phyloP scores from a whole-genome alignment of 1,140 invertebrate species.

The Meloidogyne hapla region DNA sequence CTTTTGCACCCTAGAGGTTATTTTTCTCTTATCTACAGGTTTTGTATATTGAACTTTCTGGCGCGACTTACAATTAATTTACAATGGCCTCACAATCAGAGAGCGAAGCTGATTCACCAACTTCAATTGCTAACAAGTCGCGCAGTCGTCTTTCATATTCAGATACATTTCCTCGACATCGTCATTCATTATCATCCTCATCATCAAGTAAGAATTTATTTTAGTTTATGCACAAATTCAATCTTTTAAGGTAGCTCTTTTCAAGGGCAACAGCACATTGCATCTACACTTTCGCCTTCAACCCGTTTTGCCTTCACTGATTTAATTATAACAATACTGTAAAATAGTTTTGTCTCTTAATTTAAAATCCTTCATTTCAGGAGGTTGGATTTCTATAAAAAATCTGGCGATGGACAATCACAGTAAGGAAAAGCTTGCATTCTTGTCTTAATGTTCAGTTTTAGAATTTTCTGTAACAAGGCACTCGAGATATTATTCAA shows the following conservation, averaged over 20 bases:
- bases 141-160: neutral
- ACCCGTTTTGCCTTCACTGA: slow-evolving; percentile 37
- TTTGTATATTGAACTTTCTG: neutral
- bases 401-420: neutral
- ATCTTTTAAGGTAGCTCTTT: neutral
- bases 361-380: neutral
- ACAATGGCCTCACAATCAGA: neutral
- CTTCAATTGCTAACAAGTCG: neutral
- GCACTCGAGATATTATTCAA: slow-evolving; percentile 51
- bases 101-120: neutral
- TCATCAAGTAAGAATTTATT: neutral
- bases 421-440: neutral
- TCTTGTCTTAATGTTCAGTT: neutral
- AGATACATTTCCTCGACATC: neutral
- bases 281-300: neutral
- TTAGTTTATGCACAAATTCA: neutral
- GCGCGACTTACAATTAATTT: neutral
- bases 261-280: neutral
- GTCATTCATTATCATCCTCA: neutral
- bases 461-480: slow-evolving; percentile 52
- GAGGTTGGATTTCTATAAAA: slow-evolving; percentile 12
- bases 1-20: too few species aligned
- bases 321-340: slow-evolving; percentile 32
- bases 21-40: neutral
- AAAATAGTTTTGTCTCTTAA: slow-evolving; percentile 21